Percentiles rank a stretch among this genome's conserved stretches.
Evolutionary conservation across 2,113 vertebrate species (phyloP).

Genomic region (Daboia siamensis): DNA sequence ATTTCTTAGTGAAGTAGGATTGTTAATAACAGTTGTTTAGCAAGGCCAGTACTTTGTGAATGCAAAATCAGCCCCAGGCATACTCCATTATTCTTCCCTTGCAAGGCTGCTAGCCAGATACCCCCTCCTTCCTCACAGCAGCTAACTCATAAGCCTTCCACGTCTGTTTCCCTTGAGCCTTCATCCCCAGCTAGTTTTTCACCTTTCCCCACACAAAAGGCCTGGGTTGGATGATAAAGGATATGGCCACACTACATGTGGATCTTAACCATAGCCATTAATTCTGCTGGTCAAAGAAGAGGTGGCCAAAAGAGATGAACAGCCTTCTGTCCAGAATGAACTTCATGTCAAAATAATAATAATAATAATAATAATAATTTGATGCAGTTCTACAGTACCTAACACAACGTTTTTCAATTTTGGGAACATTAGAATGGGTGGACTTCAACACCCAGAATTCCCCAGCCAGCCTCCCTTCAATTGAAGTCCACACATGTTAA

Average conservation of each 20-base stretch:
- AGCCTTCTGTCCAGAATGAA: neutral
- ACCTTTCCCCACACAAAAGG: neutral
- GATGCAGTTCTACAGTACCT: neutral
- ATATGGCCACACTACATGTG: neutral
- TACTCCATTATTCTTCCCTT: neutral
- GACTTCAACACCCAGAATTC: neutral
- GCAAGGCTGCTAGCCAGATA: neutral
- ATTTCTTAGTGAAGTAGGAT: neutral
- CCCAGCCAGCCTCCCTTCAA: neutral
- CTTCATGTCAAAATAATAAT: neutral
- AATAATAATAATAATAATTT: neutral
- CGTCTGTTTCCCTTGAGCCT: neutral
- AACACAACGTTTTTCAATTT: neutral
- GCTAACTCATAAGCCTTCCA: neutral
- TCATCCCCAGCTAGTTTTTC: neutral
- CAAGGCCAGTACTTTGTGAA: neutral
- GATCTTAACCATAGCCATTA: neutral
- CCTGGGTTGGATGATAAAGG: neutral
- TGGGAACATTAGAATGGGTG: neutral
- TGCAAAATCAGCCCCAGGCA: neutral
- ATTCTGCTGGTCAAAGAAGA: neutral
- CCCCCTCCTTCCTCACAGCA: neutral
- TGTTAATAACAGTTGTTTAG: neutral
- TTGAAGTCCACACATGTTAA: neutral
- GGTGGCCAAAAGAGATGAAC: neutral